These are phyloP conservation scores for Cryptotis parvus DNA, from an alignment of 2,113 vertebrate species.

Conservation along the genomic window DNA sequence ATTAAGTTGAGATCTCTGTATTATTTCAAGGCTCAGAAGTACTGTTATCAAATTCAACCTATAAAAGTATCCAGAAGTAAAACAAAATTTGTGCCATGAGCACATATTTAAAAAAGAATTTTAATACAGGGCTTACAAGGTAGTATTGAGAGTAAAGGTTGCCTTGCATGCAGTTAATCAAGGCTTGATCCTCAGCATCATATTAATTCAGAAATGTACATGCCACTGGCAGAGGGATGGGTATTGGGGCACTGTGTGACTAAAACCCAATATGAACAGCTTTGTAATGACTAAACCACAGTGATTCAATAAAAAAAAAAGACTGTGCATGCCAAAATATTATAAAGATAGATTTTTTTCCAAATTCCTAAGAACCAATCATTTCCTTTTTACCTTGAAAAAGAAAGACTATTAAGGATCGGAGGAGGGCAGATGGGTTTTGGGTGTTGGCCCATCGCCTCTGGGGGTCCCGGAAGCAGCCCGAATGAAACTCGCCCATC, in stretches of 20 bases:
- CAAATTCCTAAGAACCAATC: constrained; percentile 32
- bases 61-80: constrained; percentile 21
- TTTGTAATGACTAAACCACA: no score
- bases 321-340: not conserved
- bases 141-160: no score
- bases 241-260: no score
- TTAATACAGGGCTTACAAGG: not conserved
- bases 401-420: constrained; percentile 7
- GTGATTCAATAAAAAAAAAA: no score
- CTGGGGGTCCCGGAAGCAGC: no score
- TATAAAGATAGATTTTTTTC: constrained; percentile 28
- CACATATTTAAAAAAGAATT: constrained; percentile 51
- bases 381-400: constrained; percentile 30
- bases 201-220: not conserved
- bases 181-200: not conserved
- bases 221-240: no score
- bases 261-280: no score
- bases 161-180: no score
- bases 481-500: no score
- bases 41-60: constrained; percentile 52
- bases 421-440: no score
- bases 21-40: constrained; percentile 17
- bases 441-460: no score
- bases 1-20: not conserved
- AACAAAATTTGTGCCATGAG: not conserved